phyloP scores from a whole-genome alignment of 1,140 invertebrate species.

The Goniozus legneri region DNA sequence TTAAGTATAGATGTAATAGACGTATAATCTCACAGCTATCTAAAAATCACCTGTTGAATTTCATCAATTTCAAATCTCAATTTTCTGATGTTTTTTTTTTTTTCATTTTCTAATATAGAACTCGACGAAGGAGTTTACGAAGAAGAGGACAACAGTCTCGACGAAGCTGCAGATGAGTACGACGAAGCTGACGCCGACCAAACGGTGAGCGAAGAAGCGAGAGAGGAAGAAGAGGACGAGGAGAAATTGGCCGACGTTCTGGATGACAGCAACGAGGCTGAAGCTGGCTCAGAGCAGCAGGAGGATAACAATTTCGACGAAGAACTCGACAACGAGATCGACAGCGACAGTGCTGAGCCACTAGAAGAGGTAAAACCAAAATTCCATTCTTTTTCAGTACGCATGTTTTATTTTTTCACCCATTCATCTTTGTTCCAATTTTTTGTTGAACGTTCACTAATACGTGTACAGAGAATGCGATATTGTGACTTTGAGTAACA shows the following conservation, averaged over 20 bases:
- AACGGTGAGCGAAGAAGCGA: conserved; percentile 39
- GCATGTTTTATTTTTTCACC: not conserved
- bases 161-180: conserved; percentile 36
- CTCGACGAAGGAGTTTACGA: conserved; percentile 36
- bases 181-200: conserved; percentile 49
- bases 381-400: conserved; percentile 11
- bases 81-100: too few relatives aligned
- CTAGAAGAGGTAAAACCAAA: conserved; percentile 53
- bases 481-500: too few relatives aligned
- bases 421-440: not conserved
- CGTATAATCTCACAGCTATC: too few relatives aligned
- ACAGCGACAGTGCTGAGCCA: conserved; percentile 40
- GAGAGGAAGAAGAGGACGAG: conserved; percentile 31
- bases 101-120: too few relatives aligned
- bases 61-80: too few relatives aligned
- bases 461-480: too few relatives aligned
- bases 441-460: not conserved
- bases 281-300: conserved; percentile 31
- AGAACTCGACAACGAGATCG: conserved; percentile 38
- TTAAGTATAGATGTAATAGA: too few relatives aligned
- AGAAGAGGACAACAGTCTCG: conserved; percentile 24
- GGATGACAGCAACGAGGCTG: conserved; percentile 23
- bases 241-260: conserved; percentile 38
- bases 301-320: too few relatives aligned
- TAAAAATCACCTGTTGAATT: too few relatives aligned